Base-by-base conservation (phyloP, 2,888 invertebrate genomes). In the Achlya flavicornis region DNA sequence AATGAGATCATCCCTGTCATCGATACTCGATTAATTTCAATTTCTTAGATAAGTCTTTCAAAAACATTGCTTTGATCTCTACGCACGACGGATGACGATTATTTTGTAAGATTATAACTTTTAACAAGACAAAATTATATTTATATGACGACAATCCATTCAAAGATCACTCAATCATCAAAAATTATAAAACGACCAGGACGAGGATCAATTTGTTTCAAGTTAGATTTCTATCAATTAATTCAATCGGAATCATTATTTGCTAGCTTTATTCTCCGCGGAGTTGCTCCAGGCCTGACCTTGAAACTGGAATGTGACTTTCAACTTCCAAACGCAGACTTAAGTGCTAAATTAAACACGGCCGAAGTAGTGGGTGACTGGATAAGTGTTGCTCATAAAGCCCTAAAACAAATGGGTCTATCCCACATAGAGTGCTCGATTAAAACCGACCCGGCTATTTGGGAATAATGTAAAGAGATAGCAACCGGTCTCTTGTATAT, bases 1-100 rank as follows among this genome's bases (percentile, higher is more conserved):
- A 0, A 16, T 19, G 19, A 53, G 1, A 53, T 53, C 3, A 19
- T 10, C 8, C 6, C 16, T 19, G 53, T 19, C 53, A 19, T 53
- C 48, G 48, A 48, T 16, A 48, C 16, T 53, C 53, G 53, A 53
- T 53, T 53, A 53, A 53, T 19, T 53, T 53, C 53, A 53, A 53
- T 53, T 14, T 53, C 19, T 19, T 53, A 19, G 53, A 53, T 53
- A 53, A 53, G 10, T 19, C 19, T 19, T 19, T 53, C 16, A 53
- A 53, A 53, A 10, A 10, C 53, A 19, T 19, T 16, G 2, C n/a
- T 19, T 19, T 14, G 19, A 19, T 3, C n/a, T n/a, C n/a, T n/a
- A n/a, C n/a, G n/a, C n/a, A n/a, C 10, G 48, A 53, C 16, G 10
- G n/a, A 3, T 16, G 48, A 48, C 16, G 5, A 48, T 16, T 16